A percentile compares a stretch with the other conserved stretches of the same genome.
These are phyloP conservation scores for Neoniphon sammara DNA, from an alignment of 2,797 vertebrate genomes.

Conservation along the genomic window DNA sequence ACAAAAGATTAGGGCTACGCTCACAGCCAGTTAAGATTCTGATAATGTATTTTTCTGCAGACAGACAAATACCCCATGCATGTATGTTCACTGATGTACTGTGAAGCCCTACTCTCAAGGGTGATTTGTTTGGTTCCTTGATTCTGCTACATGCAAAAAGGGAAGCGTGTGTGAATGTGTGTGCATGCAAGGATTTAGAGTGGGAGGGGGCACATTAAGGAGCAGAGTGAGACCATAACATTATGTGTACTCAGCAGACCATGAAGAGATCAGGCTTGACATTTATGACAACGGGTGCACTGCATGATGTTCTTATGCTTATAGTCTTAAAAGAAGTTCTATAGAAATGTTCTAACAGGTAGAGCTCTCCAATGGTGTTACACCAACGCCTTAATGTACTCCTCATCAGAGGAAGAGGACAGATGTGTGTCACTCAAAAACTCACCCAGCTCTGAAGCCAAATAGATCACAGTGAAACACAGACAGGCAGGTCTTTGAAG, in stretches of 20 bases:
- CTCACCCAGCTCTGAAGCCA: background rate
- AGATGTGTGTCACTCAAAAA: background rate
- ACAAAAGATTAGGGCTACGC: slow-evolving; percentile 37
- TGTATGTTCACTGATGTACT: background rate
- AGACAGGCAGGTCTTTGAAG: too few relatives aligned
- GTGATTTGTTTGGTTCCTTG: background rate
- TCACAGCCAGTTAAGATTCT: slow-evolving; percentile 37
- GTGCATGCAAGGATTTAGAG: background rate
- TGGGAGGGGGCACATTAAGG: slow-evolving; percentile 1
- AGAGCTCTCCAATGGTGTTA: background rate
- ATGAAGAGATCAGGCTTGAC: slow-evolving; percentile 48
- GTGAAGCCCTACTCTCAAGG: background rate
- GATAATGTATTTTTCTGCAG: slow-evolving; percentile 5
- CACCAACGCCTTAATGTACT: background rate
- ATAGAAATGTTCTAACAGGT: slow-evolving; percentile 13
- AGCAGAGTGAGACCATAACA: slow-evolving; percentile 1
- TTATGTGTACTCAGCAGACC: slow-evolving; percentile 47
- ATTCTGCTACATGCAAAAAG: slow-evolving; percentile 9
- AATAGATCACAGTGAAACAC: background rate
- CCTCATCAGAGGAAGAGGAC: background rate
- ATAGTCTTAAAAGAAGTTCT: slow-evolving; percentile 37
- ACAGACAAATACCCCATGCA: slow-evolving; percentile 1
- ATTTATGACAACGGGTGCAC: slow-evolving; percentile 19
- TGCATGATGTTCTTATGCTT: background rate
- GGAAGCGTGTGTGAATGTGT: slow-evolving; percentile 10